Evolutionary conservation across 2,797 vertebrate genomes (phyloP), one percentile per base, ranked within the genome.

Genomic region (Florisuga fusca): DNA sequence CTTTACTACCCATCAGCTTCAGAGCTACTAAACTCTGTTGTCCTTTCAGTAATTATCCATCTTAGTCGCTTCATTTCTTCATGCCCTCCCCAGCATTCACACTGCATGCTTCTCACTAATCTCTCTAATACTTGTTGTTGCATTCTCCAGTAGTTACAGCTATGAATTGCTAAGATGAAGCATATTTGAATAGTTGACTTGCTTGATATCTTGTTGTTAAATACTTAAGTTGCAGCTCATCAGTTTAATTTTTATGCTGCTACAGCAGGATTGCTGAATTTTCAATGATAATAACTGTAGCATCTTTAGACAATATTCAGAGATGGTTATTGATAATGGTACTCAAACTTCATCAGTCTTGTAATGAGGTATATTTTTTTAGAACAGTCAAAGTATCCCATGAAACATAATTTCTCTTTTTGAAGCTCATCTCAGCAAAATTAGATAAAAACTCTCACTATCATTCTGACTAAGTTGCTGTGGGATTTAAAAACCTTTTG

Each of bases 211-310:
- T 83, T 89, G 57, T 20, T 87, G 73, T 76, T 89, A 89, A 91
- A 87, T 48, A 79, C 41, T 82, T 75, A 67, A 61, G 55, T 66
- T 95, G 64, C 68, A 81, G 75, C 50, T 95, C 90, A 95, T 93
- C 64, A 61, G 55, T 93, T 95, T 92, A 90, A 94, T 95, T 95
- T 82, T 95, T 92, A 84, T 83, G 83, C 78, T 90, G 55, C 50
- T 89, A 66, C 57, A 82, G 66, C 69, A 94, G 33, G 58, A 88
- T 54, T 82, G 68, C 41, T 72, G 45, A 84, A 27, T 93, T 94
- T 92, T 91, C 79, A 71, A 9, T 75, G 36, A 59, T 79, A 79
- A 64, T 63, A 84, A 58, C 25, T 54, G 45, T 27, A 74, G 26
- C 22, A 71, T 53, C 62, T 64, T 89, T 50, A 72, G 48, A 86